These are phyloP conservation scores for Spodoptera frugiperda DNA, from an alignment of 1,140 invertebrate genomes.

Conservation along the genomic window DNA sequence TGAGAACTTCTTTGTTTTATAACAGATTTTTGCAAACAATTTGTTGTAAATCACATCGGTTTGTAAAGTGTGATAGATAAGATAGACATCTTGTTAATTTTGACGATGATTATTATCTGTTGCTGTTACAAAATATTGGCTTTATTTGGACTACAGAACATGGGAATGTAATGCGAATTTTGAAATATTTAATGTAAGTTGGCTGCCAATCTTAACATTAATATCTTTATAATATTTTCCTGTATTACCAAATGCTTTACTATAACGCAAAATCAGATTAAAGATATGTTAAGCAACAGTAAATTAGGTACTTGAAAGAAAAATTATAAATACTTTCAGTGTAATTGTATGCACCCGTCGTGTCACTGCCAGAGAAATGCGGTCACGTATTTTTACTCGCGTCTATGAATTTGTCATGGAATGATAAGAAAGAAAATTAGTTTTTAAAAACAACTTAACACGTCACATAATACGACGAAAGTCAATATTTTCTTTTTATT, in stretches of 20 bases:
- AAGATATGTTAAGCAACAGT: too few species aligned
- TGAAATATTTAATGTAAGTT: too few species aligned
- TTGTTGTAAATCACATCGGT: not conserved
- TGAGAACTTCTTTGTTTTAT: constrained; percentile 28
- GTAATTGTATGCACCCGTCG: too few species aligned
- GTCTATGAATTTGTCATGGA: constrained; percentile 21
- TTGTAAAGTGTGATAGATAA: constrained; percentile 14
- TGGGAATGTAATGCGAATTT: not conserved
- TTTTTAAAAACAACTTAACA: too few species aligned
- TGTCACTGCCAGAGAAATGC: not conserved
- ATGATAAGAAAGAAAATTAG: constrained; percentile 28
- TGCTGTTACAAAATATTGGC: constrained; percentile 1
- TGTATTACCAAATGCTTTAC: too few species aligned
- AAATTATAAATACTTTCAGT: too few species aligned
- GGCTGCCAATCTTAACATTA: too few species aligned
- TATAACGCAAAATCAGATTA: too few species aligned
- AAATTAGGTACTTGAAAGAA: too few species aligned
- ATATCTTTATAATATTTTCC: too few species aligned
- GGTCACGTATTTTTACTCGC: constrained; percentile 18
- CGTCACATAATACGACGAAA: too few species aligned
- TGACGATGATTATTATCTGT: not conserved
- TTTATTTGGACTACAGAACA: not conserved
- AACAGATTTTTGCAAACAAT: constrained; percentile 24
- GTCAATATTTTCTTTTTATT: too few species aligned
- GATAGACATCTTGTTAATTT: constrained; percentile 6